Conservation (phyloP, 92 coral and sea anemone genomes). For the Phenganax subtilis region DNA sequence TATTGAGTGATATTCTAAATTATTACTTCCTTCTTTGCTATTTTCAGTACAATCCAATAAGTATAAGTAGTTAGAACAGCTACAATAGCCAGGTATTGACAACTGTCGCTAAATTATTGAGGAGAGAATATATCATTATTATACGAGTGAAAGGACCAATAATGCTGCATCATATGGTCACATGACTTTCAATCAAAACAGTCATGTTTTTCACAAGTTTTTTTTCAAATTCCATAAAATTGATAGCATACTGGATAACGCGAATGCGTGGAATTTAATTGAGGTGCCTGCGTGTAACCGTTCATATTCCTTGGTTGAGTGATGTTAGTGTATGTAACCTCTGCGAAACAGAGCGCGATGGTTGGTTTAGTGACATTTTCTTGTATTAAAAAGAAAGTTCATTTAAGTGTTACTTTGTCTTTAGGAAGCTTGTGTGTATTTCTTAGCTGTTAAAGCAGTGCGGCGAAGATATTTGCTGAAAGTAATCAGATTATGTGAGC, state of each 20-base stretch:
- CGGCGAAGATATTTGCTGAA: no score
- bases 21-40: constrained; percentile 6
- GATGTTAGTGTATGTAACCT: no score
- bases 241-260: background rate
- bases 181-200: background rate
- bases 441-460: no score
- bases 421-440: no score
- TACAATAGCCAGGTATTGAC: constrained; percentile 2
- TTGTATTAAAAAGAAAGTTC: no score
- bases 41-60: constrained; percentile 9
- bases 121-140: background rate
- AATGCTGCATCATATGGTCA: background rate
- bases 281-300: no score
- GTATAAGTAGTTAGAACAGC: background rate
- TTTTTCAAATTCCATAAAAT: background rate
- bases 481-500: no score
- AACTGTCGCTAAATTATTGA: background rate
- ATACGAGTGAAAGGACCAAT: background rate
- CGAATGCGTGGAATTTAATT: no score
- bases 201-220: background rate
- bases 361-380: no score
- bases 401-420: no score
- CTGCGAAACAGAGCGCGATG: no score
- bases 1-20: constrained; percentile 21
- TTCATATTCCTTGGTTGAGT: no score